Evolutionary conservation across 30 jellyfish, hydroid and myxozoan genomes (phyloP).

Genomic region (Aurelia aurita complex sp. Pacific): DNA sequence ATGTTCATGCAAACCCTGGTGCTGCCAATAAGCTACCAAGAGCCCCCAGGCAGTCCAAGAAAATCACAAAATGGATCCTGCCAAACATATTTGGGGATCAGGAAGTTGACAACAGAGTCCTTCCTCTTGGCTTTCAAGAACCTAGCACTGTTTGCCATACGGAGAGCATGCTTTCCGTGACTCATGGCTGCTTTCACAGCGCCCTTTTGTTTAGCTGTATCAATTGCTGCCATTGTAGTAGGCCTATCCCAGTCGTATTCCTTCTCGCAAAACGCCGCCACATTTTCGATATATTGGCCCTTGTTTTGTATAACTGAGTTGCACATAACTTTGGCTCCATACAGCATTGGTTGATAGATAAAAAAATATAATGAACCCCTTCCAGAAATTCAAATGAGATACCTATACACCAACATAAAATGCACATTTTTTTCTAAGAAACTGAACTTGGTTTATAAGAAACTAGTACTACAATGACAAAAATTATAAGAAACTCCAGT

Average conservation of each 20-base stretch:
- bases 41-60: neutral
- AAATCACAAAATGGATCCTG: neutral
- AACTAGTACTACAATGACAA: too few relatives aligned
- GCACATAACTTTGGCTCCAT: too few relatives aligned
- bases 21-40: neutral
- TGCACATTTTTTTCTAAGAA: too few relatives aligned
- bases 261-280: too few relatives aligned
- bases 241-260: too few relatives aligned
- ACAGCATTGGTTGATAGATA: too few relatives aligned
- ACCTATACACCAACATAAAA: too few relatives aligned
- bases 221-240: conserved; percentile 9
- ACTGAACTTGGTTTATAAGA: too few relatives aligned
- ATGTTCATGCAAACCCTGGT: neutral
- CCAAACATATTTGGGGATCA: neutral
- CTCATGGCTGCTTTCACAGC: conserved; percentile 1
- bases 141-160: neutral
- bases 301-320: too few relatives aligned
- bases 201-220: conserved; percentile 7
- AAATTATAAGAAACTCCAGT: too few relatives aligned
- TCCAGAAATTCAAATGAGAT: neutral
- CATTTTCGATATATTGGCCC: too few relatives aligned
- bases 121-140: neutral
- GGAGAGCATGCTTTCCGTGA: neutral
- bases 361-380: neutral
- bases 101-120: neutral